Conservation (phyloP, 2,113 vertebrate species). For the Coptodon bakossiorum region DNA sequence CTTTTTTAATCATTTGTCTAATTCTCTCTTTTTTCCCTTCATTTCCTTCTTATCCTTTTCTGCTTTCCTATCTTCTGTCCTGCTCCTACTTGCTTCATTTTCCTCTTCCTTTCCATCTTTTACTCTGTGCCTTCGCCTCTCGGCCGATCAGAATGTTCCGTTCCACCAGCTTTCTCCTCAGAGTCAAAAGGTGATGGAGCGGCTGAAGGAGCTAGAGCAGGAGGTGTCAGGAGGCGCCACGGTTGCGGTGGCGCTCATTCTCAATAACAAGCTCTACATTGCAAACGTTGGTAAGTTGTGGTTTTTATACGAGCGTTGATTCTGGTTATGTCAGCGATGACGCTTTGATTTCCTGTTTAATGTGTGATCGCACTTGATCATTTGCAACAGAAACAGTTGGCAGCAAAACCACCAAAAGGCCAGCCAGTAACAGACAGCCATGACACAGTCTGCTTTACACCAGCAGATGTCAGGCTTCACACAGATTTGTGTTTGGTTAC, state of each 20-base stretch:
- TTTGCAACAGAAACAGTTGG: background rate
- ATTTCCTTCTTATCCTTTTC: background rate
- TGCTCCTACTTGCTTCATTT: background rate
- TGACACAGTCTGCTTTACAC: background rate
- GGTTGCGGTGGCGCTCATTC: slow-evolving; percentile 88
- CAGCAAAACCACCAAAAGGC: background rate
- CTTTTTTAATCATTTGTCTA: background rate
- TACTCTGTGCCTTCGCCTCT: background rate
- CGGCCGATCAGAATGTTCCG: slow-evolving; percentile 70
- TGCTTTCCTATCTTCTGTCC: background rate
- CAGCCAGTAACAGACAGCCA: background rate
- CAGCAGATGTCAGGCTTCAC: slow-evolving; percentile 43
- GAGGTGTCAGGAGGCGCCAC: slow-evolving; percentile 93
- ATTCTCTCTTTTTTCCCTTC: background rate
- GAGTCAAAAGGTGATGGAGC: slow-evolving; percentile 89
- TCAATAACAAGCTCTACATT: slow-evolving; percentile 90
- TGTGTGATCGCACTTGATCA: background rate
- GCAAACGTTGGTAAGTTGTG: slow-evolving; percentile 93
- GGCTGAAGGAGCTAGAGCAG: slow-evolving; percentile 84
- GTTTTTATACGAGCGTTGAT: no score
- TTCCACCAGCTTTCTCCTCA: slow-evolving; percentile 84
- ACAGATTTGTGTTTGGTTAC: background rate
- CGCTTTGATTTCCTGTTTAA: background rate
- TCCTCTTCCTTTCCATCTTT: no score
- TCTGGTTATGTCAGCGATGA: background rate